These are phyloP conservation scores for Melipona bicolor DNA, from an alignment of 2,888 invertebrate species.

Conservation along the genomic window DNA sequence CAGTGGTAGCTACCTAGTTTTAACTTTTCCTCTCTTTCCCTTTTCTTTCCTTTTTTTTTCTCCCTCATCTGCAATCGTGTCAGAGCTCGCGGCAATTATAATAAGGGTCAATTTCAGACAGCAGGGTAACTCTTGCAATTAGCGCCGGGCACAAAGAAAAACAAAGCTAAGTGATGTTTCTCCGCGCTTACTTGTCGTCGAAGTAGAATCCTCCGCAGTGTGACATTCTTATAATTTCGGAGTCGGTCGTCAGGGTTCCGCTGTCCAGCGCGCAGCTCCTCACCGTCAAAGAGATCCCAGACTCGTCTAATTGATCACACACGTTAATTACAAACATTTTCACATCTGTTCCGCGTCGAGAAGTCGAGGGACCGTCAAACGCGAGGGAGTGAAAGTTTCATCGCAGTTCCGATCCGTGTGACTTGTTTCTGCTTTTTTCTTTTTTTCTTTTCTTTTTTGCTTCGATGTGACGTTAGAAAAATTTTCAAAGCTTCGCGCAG, in stretches of 20 bases:
- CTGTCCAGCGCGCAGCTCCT: slow-evolving; percentile 97
- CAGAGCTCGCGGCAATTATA: slow-evolving; percentile 11
- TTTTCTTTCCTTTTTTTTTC: background rate
- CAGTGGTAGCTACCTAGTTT: background rate
- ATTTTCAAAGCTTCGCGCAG: background rate
- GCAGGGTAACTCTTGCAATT: slow-evolving; percentile 2
- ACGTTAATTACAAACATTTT: slow-evolving; percentile 15
- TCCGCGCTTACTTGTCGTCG: slow-evolving; percentile 88
- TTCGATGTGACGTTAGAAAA: background rate
- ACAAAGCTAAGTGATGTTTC: slow-evolving; percentile 3
- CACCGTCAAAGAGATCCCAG: slow-evolving; percentile 93
- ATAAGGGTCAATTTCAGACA: slow-evolving; percentile 29
- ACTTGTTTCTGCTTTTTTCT: background rate
- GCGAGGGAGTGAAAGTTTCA: background rate
- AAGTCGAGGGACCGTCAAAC: background rate
- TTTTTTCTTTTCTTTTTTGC: background rate
- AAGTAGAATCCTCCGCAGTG: slow-evolving; percentile 98
- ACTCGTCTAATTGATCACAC: slow-evolving; percentile 88
- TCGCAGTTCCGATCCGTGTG: background rate
- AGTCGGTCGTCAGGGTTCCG: slow-evolving; percentile 97
- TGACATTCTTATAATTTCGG: slow-evolving; percentile 98
- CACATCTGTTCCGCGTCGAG: background rate
- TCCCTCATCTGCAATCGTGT: background rate
- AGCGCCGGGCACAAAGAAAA: background rate
- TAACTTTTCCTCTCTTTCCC: background rate